Evolutionary conservation across 1,140 invertebrate genomes (phyloP), one percentile per base, ranked within the genome.

Genomic region (Diorhabda sublineata): DNA sequence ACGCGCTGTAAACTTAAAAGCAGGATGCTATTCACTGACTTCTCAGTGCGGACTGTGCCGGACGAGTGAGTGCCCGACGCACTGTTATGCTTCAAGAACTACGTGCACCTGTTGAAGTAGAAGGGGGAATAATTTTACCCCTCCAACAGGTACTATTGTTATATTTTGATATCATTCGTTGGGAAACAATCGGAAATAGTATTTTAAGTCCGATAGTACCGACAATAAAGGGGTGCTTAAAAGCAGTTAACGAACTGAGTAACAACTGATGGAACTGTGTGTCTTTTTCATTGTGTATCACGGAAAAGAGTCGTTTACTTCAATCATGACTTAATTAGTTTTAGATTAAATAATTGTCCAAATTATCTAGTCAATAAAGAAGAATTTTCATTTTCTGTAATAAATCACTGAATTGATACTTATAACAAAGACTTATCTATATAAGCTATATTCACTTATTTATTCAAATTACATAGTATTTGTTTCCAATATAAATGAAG

Each of bases 61-160:
- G 78, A 79, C 77, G 78, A 81, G 77, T 81, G 79, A 81, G 74
- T 80, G 78, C 76, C 75, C 75, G 75, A 63, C 73, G 72, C 74
- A 73, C 75, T 80, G 79, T 81, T 81, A 79, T 81, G 79, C 76
- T 80, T 81, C 77, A 81, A 78, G 79, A 80, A 79, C 72, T 75
- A 77, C 78, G 78, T 81, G 77, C 79, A 81, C 79, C 79, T 81
- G 79, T 81, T 80, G 71, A 76, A 64, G 76, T 66, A 65, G 76
- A 76, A 71, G 77, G 78, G 78, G 76, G 71, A 71, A 70, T 75
- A 72, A 77, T 76, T 74, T 71, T 71, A 74, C 78, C 78, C 77
- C 76, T 73, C 76, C 74, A 74, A 74, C 73, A 79, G 77, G 76
- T 77, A 74, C 68, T 71, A 76, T 74, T 75, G 76, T 77, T 74